Evolutionary conservation across 2,797 vertebrate genomes (phyloP), one percentile per base, ranked within the genome.

Genomic region (Balearica regulorum): DNA sequence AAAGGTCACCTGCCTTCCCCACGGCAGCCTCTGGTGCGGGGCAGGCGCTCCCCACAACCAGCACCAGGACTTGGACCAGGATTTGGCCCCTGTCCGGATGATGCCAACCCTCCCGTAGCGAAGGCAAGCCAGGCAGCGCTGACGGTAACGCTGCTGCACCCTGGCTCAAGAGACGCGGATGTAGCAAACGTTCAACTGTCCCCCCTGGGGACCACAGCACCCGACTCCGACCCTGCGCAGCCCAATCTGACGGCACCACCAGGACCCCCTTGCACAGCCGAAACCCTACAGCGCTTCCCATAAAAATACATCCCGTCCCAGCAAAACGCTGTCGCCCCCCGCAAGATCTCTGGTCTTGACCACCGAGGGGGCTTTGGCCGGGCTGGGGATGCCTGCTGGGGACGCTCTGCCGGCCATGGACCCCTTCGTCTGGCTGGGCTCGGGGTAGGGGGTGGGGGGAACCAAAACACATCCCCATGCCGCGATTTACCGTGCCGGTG

Each of bases 181-280:
- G 22, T 46, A 13, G 33, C 66, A 76, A 88, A 75, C 35, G 57
- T 71, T 71, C n/a, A 8, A 2, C 2, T 41, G 6, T 10, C 8
- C 2, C 2, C 37, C 18, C 26, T 1, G 7, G 24, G 31, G 28
- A 65, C 11, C 41, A 68, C 49, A 35, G 49, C 1, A 2, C 25
- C 61, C 3, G 1, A 10, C 39, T 77, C 41, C 1, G 0, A 79
- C 13, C 54, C 33, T 3, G 0, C 1, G 0, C 18, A 89, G 44
- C 62, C 43, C 41, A n/a, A 12, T 25, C 29, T 3, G 7, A 83
- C 5, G 5, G 76, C 60, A 70, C 33, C 49, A 33, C 51, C 8
- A 0, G 6, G 37, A 76, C 31, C 53, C 28, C 13, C 16, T 39
- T 12, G 9, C 20, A 64, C 3, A 1, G 20, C 9, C 4, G 0